Base-by-base conservation (phyloP, 2,113 vertebrate species). In the Rhinopomastus cyanomelas region DNA sequence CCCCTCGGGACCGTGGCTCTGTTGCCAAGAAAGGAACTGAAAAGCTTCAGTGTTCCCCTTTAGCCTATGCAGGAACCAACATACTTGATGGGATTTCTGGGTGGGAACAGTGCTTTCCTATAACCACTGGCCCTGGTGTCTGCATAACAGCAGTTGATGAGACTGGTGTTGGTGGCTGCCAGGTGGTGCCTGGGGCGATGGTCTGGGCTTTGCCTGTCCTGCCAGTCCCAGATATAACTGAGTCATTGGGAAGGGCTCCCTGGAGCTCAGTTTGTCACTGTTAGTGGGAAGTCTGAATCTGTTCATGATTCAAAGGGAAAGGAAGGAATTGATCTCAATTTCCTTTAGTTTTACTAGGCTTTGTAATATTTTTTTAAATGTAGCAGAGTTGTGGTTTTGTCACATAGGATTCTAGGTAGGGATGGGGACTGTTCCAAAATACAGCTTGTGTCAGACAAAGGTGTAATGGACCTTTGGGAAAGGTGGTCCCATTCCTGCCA, bases 21-120 rank as follows among this genome's bases (percentile, higher is more conserved):
- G 4, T 78, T 1, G 66, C 81, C 92, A 91, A 87, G 94, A 94
- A 95, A 67, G 71, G 92, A 82, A 30, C 88, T 95, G 94, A 96
- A 95, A 93, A 90, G 87, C 92, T 76, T 25, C 77, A 91, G 86
- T 95, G 90, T 95, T 95, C 67, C 21, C 61, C 84, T 88, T 30
- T 86, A 81, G 79, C 79, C 75, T 10, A 9, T 11, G 27, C 30
- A 19, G 92, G 66, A 91, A 42, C 11, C 3, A 5, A 60, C 2
- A 3, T 15, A 49, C 11, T 86, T 46, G 32, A 21, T 80, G 91
- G 81, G 88, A 73, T 95, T 90, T 95, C 77, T 8, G 10, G 79
- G 72, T 25, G 25, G 87, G 51, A 94, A 16, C 0, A 1, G 39
- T 48, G 62, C 51, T 89, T 84, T 89, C 73, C 77, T 71, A 4